Conservation (phyloP, 1,140 invertebrate species). For the Nebria ingens region DNA sequence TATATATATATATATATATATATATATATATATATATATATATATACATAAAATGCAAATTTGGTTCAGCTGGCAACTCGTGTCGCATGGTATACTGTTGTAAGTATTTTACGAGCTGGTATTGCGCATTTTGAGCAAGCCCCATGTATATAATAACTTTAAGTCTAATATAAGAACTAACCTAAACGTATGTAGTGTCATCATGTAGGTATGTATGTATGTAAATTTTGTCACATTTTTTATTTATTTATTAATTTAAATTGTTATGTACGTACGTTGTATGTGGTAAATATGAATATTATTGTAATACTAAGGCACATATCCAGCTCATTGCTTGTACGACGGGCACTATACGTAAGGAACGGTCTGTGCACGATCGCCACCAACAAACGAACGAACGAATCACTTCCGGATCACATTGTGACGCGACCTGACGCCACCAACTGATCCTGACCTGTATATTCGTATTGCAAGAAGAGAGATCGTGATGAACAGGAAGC, state of each 20-base stretch:
- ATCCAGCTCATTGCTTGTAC: constrained; percentile 35
- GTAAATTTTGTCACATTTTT: too few relatives aligned
- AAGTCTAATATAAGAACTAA: constrained; percentile 20
- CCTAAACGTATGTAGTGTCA: constrained; percentile 16
- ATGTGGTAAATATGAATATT: constrained; percentile 23
- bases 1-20: too few relatives aligned
- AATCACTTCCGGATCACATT: constrained; percentile 1
- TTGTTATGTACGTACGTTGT: neutral
- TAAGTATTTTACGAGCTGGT: constrained; percentile 7
- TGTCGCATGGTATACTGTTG: neutral
- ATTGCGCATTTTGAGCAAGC: constrained; percentile 2
- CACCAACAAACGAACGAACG: neutral
- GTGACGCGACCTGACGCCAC: neutral
- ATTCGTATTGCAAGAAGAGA: constrained; percentile 30
- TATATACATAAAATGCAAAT: neutral
- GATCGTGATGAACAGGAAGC: constrained; percentile 26
- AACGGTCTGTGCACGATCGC: neutral
- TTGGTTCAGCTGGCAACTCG: neutral
- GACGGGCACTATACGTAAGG: constrained; percentile 8
- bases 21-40: too few relatives aligned
- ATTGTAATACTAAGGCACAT: constrained; percentile 38
- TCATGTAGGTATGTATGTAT: neutral
- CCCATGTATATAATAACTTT: constrained; percentile 5
- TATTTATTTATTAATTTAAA: too few relatives aligned
- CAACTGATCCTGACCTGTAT: too few relatives aligned